Percentiles rank a stretch among this genome's conserved stretches.
Evolutionary conservation across 2,113 vertebrate genomes (phyloP).

Genomic region (Lepisosteus oculatus): DNA sequence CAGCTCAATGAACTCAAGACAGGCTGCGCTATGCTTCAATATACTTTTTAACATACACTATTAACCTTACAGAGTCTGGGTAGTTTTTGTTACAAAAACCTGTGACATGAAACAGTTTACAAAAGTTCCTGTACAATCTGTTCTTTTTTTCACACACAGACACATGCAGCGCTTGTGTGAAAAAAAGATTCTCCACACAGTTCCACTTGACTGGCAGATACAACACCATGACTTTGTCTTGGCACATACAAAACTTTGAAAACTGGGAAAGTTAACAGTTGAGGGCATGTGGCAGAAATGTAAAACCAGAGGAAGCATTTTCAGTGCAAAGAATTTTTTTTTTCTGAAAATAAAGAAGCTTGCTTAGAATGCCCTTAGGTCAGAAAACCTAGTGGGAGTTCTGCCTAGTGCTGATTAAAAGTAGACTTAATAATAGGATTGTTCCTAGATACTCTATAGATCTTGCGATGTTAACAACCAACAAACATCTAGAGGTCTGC

Average conservation of each 20-base stretch:
- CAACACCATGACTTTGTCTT: not conserved
- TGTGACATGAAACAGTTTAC: not conserved
- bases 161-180: not conserved
- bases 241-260: not conserved
- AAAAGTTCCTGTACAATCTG: not conserved
- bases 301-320: not conserved
- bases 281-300: not conserved
- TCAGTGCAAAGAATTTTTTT: not conserved
- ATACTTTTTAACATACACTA: not conserved
- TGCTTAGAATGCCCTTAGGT: not conserved
- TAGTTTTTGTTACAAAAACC: not conserved
- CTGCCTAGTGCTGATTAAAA: constrained; percentile 3
- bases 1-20: too few species aligned
- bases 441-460: not conserved
- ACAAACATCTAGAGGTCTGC: not conserved
- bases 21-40: not conserved
- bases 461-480: not conserved
- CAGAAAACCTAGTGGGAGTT: constrained; percentile 2
- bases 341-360: not conserved
- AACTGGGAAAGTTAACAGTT: not conserved
- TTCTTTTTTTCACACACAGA: not conserved
- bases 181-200: not conserved
- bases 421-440: not conserved
- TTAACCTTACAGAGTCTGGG: not conserved
- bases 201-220: not conserved